Evolutionary conservation across 2,888 invertebrate species (phyloP), one percentile per base, ranked within the genome.

Genomic region (Cosmorhoe ocellata): DNA sequence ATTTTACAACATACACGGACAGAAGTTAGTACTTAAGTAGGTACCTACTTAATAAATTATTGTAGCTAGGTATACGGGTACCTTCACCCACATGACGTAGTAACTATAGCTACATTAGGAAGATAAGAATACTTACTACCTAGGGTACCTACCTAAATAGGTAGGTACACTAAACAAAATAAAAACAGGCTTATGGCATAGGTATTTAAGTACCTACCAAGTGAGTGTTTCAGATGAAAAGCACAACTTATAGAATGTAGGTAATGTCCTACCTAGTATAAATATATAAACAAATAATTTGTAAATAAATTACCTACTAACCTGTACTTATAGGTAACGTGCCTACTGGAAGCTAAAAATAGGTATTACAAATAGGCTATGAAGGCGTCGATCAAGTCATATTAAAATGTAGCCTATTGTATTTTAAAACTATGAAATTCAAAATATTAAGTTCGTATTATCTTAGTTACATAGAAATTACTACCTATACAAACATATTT

Each of bases 381-480:
- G 13, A 14, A n/a, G 9, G 26, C 32, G 11, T 12, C 11, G 18
- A 8, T 40, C 9, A 31, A 40, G 31, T 9, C 11, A 31, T 22
- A 13, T 33, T 30, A 30, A 4, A 10, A 7, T 6, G 8, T 39
- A 18, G 38, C 14, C 10, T 14, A 28, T 24, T 40, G 31, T 30
- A 40, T 40, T 40, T 31, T 41, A 10, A 7, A 41, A 22, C 22
- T 36, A n/a, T 22, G 24, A 37, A 39, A 27, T 28, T 27, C 22
- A 22, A 40, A 47, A 34, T 32, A 37, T n/a, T n/a, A n/a, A n/a
- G n/a, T n/a, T n/a, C n/a, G n/a, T n/a, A n/a, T n/a, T 9, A 30
- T 28, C 9, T 26, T 44, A 48, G 31, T 53, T 31, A 48, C 28
- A 44, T 53, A 48, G 33, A 52, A 34, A 39, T 45, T 40, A 51